Base-by-base conservation (phyloP, 1,140 invertebrate genomes). In the Sitobion miscanthi region DNA sequence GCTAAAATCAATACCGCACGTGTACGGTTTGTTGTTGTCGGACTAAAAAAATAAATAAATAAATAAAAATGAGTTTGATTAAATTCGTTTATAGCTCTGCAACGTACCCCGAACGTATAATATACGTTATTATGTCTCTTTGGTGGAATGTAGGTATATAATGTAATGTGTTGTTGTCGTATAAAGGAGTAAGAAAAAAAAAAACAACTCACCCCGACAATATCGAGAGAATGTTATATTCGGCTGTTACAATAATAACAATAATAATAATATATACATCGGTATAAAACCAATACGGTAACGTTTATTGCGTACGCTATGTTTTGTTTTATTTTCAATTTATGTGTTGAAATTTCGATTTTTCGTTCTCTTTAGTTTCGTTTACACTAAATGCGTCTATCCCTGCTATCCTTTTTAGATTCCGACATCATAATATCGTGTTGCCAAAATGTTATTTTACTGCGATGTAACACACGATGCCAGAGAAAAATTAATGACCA, bases 281-380 rank as follows among this genome's bases (percentile, higher is more conserved):
- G 38, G 20, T 35, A 52, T 88, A 52, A 35, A 88, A n/a, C 86
- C 86, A 88, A 88, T 88, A 88, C 49, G 87, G n/a, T 89, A 88
- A 88, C 86, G 47, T 54, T 86, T 86, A 86, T 86, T 42, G 23
- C 17, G n/a, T 89, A 38, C 49, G 21, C 52, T 38, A 30, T 87
- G 42, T 87, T n/a, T 89, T 89, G 47, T 89, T 89, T 89, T 89
- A 52, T 88, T 52, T 52, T 49, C 86, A 49, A 88, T 88, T 88
- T 87, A n/a, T n/a, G 87, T 52, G 86, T 42, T 45, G 38, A 88
- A 88, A 88, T 88, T 49, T n/a, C 85, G 21, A 87, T n/a, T 87
- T 49, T 49, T 88, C 20, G 9, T 86, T n/a, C 49, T 52, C 21
- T 54, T 52, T 38, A 21, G 47, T 54, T 89, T 54, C 9, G 9